phyloP scores from a whole-genome alignment of 2,113 vertebrate species.

The Erythrocebus patas region DNA sequence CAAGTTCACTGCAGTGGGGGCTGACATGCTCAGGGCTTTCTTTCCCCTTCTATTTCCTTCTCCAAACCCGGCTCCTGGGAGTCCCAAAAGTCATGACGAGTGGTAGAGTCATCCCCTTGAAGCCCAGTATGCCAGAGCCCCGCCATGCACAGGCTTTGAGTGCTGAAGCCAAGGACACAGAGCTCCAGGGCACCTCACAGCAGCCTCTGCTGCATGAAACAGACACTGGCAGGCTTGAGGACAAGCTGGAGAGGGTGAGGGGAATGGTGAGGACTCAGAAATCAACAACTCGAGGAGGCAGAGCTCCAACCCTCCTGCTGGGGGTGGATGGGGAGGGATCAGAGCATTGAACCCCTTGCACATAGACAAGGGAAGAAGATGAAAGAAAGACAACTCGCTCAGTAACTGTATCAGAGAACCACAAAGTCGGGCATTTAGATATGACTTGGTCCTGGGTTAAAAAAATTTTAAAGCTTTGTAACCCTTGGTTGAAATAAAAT shows the following conservation, averaged over 20 bases:
- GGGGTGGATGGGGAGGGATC: not conserved
- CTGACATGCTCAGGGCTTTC: not conserved
- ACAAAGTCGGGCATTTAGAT: not conserved
- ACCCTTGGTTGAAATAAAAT: not conserved
- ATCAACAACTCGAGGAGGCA: not conserved
- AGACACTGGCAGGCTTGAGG: not conserved
- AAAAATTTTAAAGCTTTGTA: not conserved
- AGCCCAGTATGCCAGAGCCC: not conserved
- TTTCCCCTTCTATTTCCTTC: not conserved
- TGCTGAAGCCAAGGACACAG: not conserved
- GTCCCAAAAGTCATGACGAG: not conserved
- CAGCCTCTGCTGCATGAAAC: not conserved
- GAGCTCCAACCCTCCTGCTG: not conserved
- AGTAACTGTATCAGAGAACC: not conserved
- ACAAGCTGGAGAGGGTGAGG: not conserved
- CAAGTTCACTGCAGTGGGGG: slow-evolving; percentile 24
- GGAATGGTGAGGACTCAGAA: not conserved
- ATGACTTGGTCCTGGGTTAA: not conserved
- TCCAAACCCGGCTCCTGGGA: not conserved
- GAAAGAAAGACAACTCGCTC: not conserved
- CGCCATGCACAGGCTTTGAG: not conserved
- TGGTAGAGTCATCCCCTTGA: not conserved
- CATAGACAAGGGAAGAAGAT: no score
- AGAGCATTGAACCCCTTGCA: not conserved
- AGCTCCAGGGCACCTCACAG: not conserved